These are phyloP conservation scores for Dipodomys spectabilis DNA, from an alignment of 2,113 vertebrate genomes.

Conservation along the genomic window DNA sequence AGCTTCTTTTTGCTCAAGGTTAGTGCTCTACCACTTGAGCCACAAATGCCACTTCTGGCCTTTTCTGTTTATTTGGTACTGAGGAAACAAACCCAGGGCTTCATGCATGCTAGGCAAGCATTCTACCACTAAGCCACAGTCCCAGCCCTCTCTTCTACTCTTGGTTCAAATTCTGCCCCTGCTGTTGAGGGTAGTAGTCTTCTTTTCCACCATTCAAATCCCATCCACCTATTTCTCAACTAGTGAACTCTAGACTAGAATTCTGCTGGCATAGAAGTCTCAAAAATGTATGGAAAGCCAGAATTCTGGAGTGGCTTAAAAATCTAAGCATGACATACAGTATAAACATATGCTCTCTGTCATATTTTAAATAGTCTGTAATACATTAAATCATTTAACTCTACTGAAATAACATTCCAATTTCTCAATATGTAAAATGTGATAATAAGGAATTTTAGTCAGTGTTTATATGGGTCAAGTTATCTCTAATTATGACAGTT, in stretches of 20 bases:
- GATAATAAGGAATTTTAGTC: not conserved
- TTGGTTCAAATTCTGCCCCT: not conserved
- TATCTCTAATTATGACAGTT: not conserved
- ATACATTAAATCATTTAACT: not conserved
- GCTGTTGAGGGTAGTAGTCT: not conserved
- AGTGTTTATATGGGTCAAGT: not conserved
- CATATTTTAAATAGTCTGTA: not conserved
- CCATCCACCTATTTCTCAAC: not conserved
- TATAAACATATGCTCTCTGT: not conserved
- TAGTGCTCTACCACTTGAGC: no score
- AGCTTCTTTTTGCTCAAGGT: no score
- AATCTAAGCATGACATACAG: fast-evolving
- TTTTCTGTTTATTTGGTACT: no score
- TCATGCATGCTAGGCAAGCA: no score
- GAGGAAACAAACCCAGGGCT: no score
- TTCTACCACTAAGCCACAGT: no score
- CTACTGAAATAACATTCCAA: not conserved
- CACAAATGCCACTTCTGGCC: not conserved
- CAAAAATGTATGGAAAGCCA: not conserved
- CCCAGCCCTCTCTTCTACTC: not conserved
- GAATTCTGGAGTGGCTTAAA: not conserved
- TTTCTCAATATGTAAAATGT: not conserved
- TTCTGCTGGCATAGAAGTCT: not conserved
- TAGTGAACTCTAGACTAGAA: not conserved
- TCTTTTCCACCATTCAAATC: not conserved